A percentile compares a stretch with the other conserved stretches of the same genome.
Conservation (phyloP, 1,140 invertebrate species). For the Solenopsis invicta region DNA sequence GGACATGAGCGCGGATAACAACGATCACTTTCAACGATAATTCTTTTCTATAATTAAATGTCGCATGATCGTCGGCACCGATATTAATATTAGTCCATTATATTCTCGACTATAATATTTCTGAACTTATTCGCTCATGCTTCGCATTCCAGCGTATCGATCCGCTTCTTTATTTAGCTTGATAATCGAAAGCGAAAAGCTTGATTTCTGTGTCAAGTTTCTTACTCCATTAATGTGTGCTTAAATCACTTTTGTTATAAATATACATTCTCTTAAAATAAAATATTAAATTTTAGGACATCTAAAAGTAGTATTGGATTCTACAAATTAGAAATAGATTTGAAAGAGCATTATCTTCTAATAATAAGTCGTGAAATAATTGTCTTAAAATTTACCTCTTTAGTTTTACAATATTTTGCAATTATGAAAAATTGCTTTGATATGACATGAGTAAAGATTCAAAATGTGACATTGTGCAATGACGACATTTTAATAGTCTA, state of each 20-base stretch:
- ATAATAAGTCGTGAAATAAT: constrained; percentile 1
- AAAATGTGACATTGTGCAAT: constrained; percentile 6
- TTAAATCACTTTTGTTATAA: not conserved
- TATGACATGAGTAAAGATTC: not conserved
- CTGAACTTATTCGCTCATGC: constrained; percentile 20
- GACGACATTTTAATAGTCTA: not conserved
- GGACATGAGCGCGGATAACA: constrained; percentile 4
- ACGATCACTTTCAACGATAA: constrained; percentile 16
- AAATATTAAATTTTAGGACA: not conserved
- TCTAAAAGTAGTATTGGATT: not conserved
- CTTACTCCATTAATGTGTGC: not conserved
- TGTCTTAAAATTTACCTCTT: not conserved
- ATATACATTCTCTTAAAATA: not conserved
- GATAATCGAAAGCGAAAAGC: constrained; percentile 4
- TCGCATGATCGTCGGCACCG: constrained; percentile 12
- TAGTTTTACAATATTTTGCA: not conserved
- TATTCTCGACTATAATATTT: constrained; percentile 43
- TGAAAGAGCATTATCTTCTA: not conserved
- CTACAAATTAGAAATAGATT: not conserved
- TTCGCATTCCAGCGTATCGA: constrained; percentile 29
- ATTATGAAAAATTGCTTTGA: not conserved
- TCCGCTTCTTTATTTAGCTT: not conserved
- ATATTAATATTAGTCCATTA: constrained; percentile 38
- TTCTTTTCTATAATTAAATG: constrained; percentile 57
- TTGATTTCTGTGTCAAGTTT: not conserved